phyloP scores from a whole-genome alignment of 2,888 invertebrate species.

The Diogma glabrata region DNA sequence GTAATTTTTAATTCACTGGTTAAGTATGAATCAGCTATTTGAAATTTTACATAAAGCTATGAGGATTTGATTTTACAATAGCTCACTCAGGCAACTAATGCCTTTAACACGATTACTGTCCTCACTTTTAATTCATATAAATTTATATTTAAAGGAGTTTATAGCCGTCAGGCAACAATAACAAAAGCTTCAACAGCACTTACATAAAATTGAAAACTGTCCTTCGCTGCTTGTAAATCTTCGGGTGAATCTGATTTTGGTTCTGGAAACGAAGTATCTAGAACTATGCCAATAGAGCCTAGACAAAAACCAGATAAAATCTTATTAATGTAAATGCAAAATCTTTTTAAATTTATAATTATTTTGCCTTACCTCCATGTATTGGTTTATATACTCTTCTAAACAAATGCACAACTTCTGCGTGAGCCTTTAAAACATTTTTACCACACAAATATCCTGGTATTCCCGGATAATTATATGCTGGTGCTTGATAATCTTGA shows the following conservation, averaged over 20 bases:
- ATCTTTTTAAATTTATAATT: too few species aligned
- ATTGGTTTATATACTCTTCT: conserved; percentile 43
- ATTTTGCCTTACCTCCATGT: conserved; percentile 47
- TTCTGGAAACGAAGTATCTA: conserved; percentile 50
- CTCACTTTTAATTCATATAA: too few species aligned
- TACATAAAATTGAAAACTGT: conserved; percentile 48
- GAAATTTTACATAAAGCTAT: too few species aligned
- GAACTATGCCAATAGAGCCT: conserved; percentile 49
- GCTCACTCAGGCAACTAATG: too few species aligned
- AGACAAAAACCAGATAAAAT: too few species aligned
- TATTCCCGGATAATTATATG: conserved; percentile 45
- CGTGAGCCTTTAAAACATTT: conserved; percentile 62
- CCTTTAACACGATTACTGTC: too few species aligned
- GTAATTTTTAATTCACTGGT: too few species aligned
- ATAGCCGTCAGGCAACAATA: too few species aligned
- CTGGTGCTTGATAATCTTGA: conserved; percentile 47
- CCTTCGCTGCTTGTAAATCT: conserved; percentile 48
- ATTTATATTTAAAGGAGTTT: too few species aligned
- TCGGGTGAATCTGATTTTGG: conserved; percentile 41
- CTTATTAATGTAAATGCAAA: too few species aligned
- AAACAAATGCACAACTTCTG: conserved; percentile 53
- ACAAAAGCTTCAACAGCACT: conserved; percentile 27
- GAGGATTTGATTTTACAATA: too few species aligned
- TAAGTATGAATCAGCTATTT: too few species aligned
- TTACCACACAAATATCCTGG: conserved; percentile 59